Evolutionary conservation across 2,888 invertebrate species (phyloP).

Genomic region (Julus scanicus): DNA sequence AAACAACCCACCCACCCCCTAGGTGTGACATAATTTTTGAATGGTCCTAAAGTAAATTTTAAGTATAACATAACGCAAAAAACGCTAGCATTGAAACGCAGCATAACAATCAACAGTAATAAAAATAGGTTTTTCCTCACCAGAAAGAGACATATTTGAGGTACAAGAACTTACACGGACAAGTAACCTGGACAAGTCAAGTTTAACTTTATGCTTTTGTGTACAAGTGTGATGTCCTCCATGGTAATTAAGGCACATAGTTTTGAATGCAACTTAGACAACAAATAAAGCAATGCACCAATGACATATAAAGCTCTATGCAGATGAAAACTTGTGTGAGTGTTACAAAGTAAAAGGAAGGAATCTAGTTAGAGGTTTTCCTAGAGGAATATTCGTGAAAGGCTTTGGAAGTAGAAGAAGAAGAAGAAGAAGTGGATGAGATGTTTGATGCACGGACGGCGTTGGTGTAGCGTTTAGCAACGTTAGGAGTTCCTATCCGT

Average conservation of each 20-base stretch:
- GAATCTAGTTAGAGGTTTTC: not conserved
- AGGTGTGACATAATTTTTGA: too few relatives aligned
- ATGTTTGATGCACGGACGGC: constrained; percentile 31
- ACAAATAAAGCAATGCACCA: not conserved
- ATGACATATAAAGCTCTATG: not conserved
- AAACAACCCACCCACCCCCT: too few relatives aligned
- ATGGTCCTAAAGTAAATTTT: too few relatives aligned
- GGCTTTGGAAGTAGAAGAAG: constrained; percentile 30
- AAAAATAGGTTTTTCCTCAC: too few relatives aligned
- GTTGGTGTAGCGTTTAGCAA: constrained; percentile 17
- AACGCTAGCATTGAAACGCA: too few relatives aligned
- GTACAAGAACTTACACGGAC: too few relatives aligned
- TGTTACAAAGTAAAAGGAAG: constrained; percentile 4
- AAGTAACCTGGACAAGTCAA: too few relatives aligned
- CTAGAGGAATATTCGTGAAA: constrained; percentile 17
- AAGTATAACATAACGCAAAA: too few relatives aligned
- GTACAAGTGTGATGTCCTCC: not conserved
- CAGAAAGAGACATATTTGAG: too few relatives aligned
- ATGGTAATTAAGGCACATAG: not conserved
- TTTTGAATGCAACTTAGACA: not conserved
- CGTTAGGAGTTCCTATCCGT: constrained; percentile 42
- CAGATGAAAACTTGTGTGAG: not conserved
- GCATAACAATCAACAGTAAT: too few relatives aligned
- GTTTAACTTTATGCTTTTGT: too few relatives aligned
- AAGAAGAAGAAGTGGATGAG: constrained; percentile 30